phyloP scores from a whole-genome alignment of 2,113 vertebrate genomes.

The Notiomystis cincta region DNA sequence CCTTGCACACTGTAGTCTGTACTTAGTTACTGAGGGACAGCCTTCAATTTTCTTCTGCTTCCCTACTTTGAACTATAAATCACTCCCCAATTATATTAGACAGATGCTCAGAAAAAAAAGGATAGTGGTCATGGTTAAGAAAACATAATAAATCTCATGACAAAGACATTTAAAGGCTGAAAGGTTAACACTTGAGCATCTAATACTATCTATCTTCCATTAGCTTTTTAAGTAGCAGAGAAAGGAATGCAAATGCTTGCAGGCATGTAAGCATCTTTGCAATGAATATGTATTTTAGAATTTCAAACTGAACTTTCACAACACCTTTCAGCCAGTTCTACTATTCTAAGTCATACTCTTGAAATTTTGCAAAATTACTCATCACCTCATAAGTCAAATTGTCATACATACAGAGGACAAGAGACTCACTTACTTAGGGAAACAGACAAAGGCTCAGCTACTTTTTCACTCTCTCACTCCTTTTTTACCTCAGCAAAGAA shows the following conservation, averaged over 20 bases:
- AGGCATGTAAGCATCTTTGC: not conserved
- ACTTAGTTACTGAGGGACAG: not conserved
- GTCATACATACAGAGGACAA: not conserved
- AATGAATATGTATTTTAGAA: not conserved
- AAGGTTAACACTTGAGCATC: not conserved
- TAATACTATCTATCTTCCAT: not conserved
- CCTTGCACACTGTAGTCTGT: not conserved
- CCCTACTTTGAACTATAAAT: not conserved
- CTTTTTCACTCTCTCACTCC: not conserved
- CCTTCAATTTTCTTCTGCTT: not conserved
- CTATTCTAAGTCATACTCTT: not conserved
- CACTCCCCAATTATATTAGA: not conserved
- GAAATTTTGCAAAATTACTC: not conserved
- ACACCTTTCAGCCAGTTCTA: not conserved
- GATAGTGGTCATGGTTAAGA: not conserved
- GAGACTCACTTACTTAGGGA: not conserved
- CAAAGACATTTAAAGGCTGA: not conserved
- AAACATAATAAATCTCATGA: not conserved
- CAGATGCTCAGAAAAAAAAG: not conserved
- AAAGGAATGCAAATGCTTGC: not conserved
- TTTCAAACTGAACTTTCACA: not conserved
- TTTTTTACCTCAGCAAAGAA: not conserved
- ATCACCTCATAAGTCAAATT: not conserved
- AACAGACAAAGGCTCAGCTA: not conserved
- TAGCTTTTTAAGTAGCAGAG: not conserved